Percentiles rank a stretch among this genome's conserved stretches.
phyloP scores from a whole-genome alignment of 2,888 invertebrate species.

The Ochropleura plecta region DNA sequence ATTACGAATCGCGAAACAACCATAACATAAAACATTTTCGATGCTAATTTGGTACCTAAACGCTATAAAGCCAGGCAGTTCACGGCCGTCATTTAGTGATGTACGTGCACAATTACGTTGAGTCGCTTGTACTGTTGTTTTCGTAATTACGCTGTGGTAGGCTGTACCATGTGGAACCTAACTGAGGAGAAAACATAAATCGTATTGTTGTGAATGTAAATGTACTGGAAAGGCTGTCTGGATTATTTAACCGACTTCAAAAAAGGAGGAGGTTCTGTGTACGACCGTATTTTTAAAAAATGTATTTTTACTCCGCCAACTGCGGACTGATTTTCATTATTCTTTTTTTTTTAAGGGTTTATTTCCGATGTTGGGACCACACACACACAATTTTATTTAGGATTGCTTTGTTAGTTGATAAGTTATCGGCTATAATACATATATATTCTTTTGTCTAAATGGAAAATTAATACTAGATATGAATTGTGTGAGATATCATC shows the following conservation, averaged over 20 bases:
- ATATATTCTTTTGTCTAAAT: too few species aligned
- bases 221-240: constrained; percentile 32
- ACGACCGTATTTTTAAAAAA: too few species aligned
- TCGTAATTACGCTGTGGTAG: constrained; percentile 65
- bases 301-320: too few species aligned
- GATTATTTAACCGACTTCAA: background rate
- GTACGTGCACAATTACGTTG: constrained; percentile 59
- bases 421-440: too few species aligned
- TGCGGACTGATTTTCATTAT: too few species aligned
- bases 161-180: constrained; percentile 62
- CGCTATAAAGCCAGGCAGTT: constrained; percentile 28
- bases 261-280: too few species aligned
- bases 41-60: constrained; percentile 25
- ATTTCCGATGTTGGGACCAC: too few species aligned
- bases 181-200: constrained; percentile 62
- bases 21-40: constrained; percentile 8
- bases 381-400: too few species aligned
- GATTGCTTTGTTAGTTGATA: too few species aligned
- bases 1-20: constrained; percentile 2
- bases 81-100: constrained; percentile 51
- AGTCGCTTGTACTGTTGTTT: constrained; percentile 56
- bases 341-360: too few species aligned
- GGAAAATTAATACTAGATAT: too few species aligned
- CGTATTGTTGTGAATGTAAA: constrained; percentile 51
- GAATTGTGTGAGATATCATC: too few species aligned